A percentile compares a stretch with the other conserved stretches of the same genome.
Conservation (phyloP, 1,140 invertebrate genomes). For the Lysiphlebus fabarum region DNA sequence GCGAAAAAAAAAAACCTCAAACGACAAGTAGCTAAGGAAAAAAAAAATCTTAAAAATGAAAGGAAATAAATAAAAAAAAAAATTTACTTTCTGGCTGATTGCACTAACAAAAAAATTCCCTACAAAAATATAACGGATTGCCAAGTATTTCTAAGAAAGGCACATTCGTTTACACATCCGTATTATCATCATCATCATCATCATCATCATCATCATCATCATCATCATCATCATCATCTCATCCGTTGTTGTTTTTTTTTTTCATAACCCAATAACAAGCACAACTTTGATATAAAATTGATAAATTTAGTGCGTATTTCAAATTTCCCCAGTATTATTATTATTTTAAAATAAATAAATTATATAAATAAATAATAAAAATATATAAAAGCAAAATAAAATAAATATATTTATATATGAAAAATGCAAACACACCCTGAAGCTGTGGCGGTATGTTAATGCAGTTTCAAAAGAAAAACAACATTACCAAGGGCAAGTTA, state of each 20-base stretch:
- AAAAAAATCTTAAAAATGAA: too few species aligned
- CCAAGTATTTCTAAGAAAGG: conserved; percentile 13
- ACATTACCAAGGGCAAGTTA: neutral
- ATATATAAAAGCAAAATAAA: too few species aligned
- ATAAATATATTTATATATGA: too few species aligned
- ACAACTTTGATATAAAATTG: conserved; percentile 5
- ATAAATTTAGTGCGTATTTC: conserved; percentile 9
- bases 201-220: too few species aligned
- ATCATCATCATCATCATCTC: too few species aligned
- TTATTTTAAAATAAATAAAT: neutral
- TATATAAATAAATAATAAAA: neutral
- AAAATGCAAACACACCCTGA: neutral
- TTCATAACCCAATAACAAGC: conserved; percentile 13
- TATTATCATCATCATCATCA: too few species aligned
- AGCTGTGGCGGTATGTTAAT: conserved; percentile 15
- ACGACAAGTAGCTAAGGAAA: too few species aligned
- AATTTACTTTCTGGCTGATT: conserved; percentile 15
- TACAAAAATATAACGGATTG: conserved; percentile 20
- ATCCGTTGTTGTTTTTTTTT: too few species aligned
- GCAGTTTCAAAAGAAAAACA: conserved; percentile 14
- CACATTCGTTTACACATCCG: conserved; percentile 5
- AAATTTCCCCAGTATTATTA: conserved; percentile 2
- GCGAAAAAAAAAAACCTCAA: neutral
- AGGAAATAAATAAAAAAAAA: conserved; percentile 11
- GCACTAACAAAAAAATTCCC: neutral